These are phyloP conservation scores for Phallusia fumigata DNA, from an alignment of 23 tunicate species.

Conservation along the genomic window DNA sequence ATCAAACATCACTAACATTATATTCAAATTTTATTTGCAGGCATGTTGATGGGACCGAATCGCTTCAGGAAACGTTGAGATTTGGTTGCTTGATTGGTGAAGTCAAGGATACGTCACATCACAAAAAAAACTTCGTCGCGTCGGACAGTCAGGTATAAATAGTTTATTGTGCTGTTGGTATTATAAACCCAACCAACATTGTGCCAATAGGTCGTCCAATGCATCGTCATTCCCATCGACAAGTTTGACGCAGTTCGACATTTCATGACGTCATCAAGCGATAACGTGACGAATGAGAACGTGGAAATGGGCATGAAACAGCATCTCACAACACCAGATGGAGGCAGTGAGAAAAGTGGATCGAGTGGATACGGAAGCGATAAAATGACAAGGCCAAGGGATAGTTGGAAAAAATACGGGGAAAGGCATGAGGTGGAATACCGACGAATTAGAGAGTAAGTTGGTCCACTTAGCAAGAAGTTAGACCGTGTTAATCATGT, in stretches of 20 bases:
- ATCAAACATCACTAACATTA: not conserved
- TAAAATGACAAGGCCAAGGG: not conserved
- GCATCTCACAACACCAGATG: not conserved
- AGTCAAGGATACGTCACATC: not conserved
- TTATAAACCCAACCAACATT: not conserved
- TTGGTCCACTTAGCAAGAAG: not conserved
- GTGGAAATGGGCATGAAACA: not conserved
- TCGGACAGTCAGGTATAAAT: slow-evolving; percentile 35
- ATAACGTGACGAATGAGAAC: slow-evolving; percentile 8
- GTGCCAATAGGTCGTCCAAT: slow-evolving; percentile 41
- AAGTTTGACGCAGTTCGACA: slow-evolving; percentile 19
- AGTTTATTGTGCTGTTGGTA: not conserved
- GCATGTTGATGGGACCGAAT: slow-evolving; percentile 44
- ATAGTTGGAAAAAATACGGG: not conserved
- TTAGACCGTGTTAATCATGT: not conserved
- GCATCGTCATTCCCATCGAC: slow-evolving; percentile 34
- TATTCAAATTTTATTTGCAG: not conserved
- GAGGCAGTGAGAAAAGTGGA: slow-evolving; percentile 11
- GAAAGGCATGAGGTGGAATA: slow-evolving; percentile 5
- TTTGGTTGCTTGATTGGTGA: slow-evolving; percentile 39
- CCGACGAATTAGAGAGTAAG: not conserved
- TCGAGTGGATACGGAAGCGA: slow-evolving; percentile 52
- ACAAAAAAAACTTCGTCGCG: slow-evolving; percentile 38
- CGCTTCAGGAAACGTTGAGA: slow-evolving; percentile 4
- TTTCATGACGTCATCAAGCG: slow-evolving; percentile 14